Evolutionary conservation across 2,113 vertebrate species (phyloP), one percentile per base, ranked within the genome.

Genomic region (Sterna hirundo): DNA sequence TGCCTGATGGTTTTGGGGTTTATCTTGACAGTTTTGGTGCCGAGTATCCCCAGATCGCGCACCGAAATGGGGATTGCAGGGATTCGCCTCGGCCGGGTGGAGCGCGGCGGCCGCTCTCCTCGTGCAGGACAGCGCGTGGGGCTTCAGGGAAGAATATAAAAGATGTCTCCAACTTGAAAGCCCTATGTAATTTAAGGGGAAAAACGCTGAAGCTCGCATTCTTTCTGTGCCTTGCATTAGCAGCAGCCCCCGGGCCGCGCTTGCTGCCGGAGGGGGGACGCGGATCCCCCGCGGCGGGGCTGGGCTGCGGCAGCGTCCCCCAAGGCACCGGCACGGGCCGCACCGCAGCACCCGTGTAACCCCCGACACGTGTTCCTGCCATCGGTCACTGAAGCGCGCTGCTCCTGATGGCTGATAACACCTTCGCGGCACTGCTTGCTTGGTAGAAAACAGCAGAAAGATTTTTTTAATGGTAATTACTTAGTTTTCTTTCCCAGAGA

Each of bases 81-180:
- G 46, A 19, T 57, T 40, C 20, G 0, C 47, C 22, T 15, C 25
- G 7, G 47, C 32, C 5, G 5, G 13, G 20, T 1, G 21, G 36
- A 57, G n/a, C 42, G 3, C 1, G 7, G 52, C 61, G 54, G 64
- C 64, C 3, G 7, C 62, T n/a, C 51, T 55, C n/a, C 8, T 11
- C 1, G 0, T 3, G 7, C 25, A 9, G 75, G 62, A 22, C 23
- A 40, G 13, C 3, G 1, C 2, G 1, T 0, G 14, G 66, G 4
- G 11, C 30, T 46, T 62, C 36, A 40, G 49, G 49, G 22, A 30
- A 6, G 19, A 34, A 23, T 5, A n/a, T 12, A 61, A 61, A 38
- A 11, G 21, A 6, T 25, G 15, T 36, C 58, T 84, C 57, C 38
- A 32, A 21, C 42, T 52, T 36, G 34, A 40, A 88, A 70, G 27